phyloP scores from a whole-genome alignment of 2,113 vertebrate species.

The Trinectes maculatus region DNA sequence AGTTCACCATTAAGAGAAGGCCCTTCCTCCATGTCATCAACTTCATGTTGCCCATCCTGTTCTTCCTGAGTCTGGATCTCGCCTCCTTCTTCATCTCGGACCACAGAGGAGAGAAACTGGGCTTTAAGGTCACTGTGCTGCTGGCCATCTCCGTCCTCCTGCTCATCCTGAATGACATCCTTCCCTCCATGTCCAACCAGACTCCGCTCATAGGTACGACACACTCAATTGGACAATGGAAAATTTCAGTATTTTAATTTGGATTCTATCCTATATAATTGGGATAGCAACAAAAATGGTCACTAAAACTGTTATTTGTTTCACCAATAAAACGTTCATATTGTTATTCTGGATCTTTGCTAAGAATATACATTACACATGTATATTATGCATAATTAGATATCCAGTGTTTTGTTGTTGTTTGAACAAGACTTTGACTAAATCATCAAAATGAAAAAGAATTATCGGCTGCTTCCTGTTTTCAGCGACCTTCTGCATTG shows the following conservation, averaged over 20 bases:
- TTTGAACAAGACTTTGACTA: background rate
- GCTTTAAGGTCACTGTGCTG: constrained; percentile 79
- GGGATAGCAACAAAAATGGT: too few relatives aligned
- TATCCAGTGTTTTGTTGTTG: too few relatives aligned
- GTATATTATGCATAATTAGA: too few relatives aligned
- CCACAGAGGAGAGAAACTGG: constrained; percentile 80
- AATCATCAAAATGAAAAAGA: background rate
- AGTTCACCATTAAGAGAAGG: constrained; percentile 81
- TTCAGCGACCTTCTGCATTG: constrained; percentile 74
- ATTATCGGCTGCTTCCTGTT: background rate
- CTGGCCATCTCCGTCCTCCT: constrained; percentile 80
- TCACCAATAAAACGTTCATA: too few relatives aligned
- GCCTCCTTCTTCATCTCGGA: constrained; percentile 82
- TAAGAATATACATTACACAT: too few relatives aligned
- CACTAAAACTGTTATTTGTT: too few relatives aligned
- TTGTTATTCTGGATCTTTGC: too few relatives aligned
- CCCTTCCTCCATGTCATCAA: constrained; percentile 82
- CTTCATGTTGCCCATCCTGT: constrained; percentile 83
- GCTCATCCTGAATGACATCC: constrained; percentile 80
- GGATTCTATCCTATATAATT: too few relatives aligned
- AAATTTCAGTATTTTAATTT: too few relatives aligned
- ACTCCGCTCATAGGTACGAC: constrained; percentile 77
- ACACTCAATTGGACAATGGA: too few relatives aligned
- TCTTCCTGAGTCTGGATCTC: constrained; percentile 83
- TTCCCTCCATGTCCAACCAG: constrained; percentile 77